Conservation (phyloP, 2,888 invertebrate genomes). For the Caenorhabditis sp. region DNA sequence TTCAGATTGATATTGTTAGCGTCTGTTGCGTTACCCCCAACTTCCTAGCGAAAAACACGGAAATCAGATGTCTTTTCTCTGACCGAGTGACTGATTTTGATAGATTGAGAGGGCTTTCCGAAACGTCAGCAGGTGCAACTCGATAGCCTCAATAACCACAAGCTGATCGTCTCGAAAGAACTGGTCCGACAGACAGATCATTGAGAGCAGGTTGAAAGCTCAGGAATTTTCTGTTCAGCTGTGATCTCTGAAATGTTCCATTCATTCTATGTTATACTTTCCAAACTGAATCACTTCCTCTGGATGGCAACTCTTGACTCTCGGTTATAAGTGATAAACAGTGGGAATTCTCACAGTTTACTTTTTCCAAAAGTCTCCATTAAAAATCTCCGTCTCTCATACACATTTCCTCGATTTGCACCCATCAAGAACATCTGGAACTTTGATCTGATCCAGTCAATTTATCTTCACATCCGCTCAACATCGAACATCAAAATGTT, state of each 20-base stretch:
- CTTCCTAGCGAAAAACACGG: not conserved
- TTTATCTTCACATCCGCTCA: not conserved
- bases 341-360: too few relatives aligned
- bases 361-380: too few relatives aligned
- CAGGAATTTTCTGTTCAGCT: not conserved
- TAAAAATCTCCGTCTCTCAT: not conserved
- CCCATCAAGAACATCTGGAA: conserved; percentile 17
- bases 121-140: conserved; percentile 22
- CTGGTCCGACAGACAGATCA: not conserved
- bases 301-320: too few relatives aligned
- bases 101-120: too few relatives aligned
- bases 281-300: too few relatives aligned
- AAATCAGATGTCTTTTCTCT: not conserved
- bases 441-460: not conserved
- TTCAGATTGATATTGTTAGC: too few relatives aligned
- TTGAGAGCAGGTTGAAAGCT: conserved; percentile 1
- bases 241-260: not conserved
- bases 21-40: too few relatives aligned
- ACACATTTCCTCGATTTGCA: not conserved
- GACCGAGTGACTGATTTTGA: not conserved
- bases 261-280: not conserved
- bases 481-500: conserved; percentile 14
- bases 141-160: conserved; percentile 32
- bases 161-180: not conserved
- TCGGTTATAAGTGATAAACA: too few relatives aligned